These are phyloP conservation scores for Muntiacus reevesi DNA, from an alignment of 2,113 vertebrate species.

Conservation along the genomic window DNA sequence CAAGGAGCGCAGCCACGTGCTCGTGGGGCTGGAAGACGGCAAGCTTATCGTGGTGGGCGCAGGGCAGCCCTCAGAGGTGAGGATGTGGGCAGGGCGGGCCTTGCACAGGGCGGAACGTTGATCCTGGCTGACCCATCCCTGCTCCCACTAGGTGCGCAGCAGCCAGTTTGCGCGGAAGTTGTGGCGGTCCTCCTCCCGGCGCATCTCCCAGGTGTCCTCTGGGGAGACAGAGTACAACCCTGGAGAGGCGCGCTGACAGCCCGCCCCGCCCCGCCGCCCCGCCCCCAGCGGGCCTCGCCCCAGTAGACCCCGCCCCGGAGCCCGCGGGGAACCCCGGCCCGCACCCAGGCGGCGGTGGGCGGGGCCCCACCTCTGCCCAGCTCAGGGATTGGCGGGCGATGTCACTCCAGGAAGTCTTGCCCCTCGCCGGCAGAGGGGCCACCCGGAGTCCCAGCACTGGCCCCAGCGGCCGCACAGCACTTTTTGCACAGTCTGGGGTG, in stretches of 20 bases:
- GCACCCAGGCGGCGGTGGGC: neutral
- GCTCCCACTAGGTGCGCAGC: conserved; percentile 84
- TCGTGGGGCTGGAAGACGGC: conserved; percentile 94
- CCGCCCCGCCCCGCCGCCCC: rapidly evolving
- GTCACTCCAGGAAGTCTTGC: conserved; percentile 32
- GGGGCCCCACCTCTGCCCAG: neutral
- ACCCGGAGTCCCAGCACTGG: neutral
- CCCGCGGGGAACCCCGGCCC: neutral
- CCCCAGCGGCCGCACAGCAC: neutral
- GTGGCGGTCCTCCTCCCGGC: conserved; percentile 91
- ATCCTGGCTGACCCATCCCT: neutral
- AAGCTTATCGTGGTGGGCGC: conserved; percentile 97
- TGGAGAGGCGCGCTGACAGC: conserved; percentile 69
- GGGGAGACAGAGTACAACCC: conserved; percentile 95
- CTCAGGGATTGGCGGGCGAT: conserved; percentile 52
- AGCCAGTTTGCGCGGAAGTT: conserved; percentile 90
- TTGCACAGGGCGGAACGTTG: neutral
- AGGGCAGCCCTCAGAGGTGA: conserved; percentile 94
- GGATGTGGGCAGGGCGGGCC: neutral
- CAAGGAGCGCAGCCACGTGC: conserved; percentile 95
- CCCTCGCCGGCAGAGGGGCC: conserved; percentile 52
- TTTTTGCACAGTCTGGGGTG: conserved; percentile 61
- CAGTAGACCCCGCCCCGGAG: neutral
- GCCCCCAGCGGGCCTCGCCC: neutral
- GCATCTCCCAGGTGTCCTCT: conserved; percentile 93